These are phyloP conservation scores for Alethe castanea DNA, from an alignment of 2,113 vertebrate genomes.

Conservation along the genomic window DNA sequence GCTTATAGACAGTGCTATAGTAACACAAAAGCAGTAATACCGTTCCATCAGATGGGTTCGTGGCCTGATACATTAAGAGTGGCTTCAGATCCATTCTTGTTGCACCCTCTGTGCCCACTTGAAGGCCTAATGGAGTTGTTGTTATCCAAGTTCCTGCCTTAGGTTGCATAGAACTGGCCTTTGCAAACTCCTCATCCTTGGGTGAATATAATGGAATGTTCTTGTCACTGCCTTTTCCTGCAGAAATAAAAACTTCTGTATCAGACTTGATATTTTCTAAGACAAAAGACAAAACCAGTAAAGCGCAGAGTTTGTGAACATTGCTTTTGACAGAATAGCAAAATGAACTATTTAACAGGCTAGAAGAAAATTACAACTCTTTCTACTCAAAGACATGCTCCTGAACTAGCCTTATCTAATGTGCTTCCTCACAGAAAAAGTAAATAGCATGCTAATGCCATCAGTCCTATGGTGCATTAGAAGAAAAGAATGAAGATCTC, in stretches of 20 bases:
- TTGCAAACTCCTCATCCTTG: conserved; percentile 51
- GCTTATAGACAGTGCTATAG: not conserved
- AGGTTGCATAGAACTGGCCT: not conserved
- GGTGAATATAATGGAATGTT: not conserved
- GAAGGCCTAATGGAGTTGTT: conserved; percentile 81
- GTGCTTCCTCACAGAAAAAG: not conserved
- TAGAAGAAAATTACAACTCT: not conserved
- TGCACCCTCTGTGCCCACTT: conserved; percentile 77
- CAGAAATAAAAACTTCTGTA: not conserved
- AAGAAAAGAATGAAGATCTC: not conserved
- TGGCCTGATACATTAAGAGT: conserved; percentile 74
- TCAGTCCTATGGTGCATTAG: not conserved
- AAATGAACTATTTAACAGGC: not conserved
- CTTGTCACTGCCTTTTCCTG: conserved; percentile 55
- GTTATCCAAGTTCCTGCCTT: conserved; percentile 82
- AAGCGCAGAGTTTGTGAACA: not conserved
- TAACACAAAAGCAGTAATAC: conserved; percentile 64
- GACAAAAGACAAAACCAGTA: not conserved
- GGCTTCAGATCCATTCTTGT: conserved; percentile 65
- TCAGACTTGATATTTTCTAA: not conserved
- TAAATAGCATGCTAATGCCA: not conserved
- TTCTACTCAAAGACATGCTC: not conserved
- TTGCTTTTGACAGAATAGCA: not conserved
- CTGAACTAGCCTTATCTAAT: not conserved
- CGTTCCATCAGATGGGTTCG: conserved; percentile 81